phyloP scores from a whole-genome alignment of 2,888 invertebrate genomes.

The Nomada ruficornis region DNA sequence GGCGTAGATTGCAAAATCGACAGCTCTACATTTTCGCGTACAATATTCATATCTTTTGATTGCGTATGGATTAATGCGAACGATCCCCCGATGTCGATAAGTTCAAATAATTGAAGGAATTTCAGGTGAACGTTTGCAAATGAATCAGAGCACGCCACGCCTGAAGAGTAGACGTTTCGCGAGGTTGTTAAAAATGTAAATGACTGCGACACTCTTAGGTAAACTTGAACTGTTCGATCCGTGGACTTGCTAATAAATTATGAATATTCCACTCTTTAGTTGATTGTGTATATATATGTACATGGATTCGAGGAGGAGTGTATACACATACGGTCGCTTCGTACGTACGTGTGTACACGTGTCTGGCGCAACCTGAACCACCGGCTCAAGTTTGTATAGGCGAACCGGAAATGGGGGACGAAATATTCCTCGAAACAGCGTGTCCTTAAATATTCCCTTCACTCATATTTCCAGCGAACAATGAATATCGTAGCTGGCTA shows the following conservation, averaged over 20 bases:
- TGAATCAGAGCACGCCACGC: background rate
- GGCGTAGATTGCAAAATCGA: no score
- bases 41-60: no score
- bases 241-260: slow-evolving; percentile 40
- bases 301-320: slow-evolving; percentile 30
- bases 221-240: slow-evolving; percentile 26
- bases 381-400: slow-evolving; percentile 72
- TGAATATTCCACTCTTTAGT: slow-evolving; percentile 61
- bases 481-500: slow-evolving; percentile 31
- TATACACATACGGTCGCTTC: slow-evolving; percentile 21
- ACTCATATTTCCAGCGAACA: slow-evolving; percentile 55
- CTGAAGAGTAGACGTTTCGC: slow-evolving; percentile 2
- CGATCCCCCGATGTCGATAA: no score
- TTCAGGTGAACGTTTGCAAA: background rate
- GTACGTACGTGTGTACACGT: slow-evolving; percentile 66
- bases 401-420: slow-evolving; percentile 72
- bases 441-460: slow-evolving; percentile 72
- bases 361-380: slow-evolving; percentile 74
- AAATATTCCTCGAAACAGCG: slow-evolving; percentile 69
- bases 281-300: slow-evolving; percentile 35
- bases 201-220: background rate
- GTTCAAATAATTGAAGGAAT: no score
- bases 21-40: no score
- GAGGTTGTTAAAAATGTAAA: background rate
- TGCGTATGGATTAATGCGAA: no score